Evolutionary conservation across 1,140 invertebrate species (phyloP), one percentile per base, ranked within the genome.

Genomic region (Trialeurodes vaporariorum): DNA sequence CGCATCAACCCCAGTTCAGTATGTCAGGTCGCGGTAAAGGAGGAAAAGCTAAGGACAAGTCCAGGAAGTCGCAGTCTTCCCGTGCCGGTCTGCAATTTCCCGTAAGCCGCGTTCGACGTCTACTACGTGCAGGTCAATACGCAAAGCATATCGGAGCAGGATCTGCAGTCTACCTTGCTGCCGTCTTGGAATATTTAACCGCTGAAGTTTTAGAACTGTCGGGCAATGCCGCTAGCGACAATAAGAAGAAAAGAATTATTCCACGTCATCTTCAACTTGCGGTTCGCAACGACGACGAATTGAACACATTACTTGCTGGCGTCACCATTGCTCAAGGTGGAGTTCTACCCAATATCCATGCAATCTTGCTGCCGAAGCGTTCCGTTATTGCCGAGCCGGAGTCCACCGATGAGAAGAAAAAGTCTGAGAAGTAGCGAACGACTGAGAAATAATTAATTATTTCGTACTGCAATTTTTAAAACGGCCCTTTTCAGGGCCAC

Each of bases 171-270:
- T 89, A 87, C 73, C 71, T 88, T 27, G 80, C 86, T 2, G 87
- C 86, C 9, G 81, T 81, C 0, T 73, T 83, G 68, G 82, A 83
- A 71, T 83, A 83, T 73, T 72, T 83, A 23, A 74, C 83, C 70
- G 87, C 87, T 76, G 87, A 91, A 80, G 84, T 91, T 21, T 77
- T 90, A 64, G 88, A 90, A 73, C 83, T 90, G 76, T 87, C 89
- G 25, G 86, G 88, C 9, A 91, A 92, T 72, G 89, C 89, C 21
- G 90, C 91, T 0, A 74, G 78, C 22, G 81, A 86, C 34, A 84
- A 85, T 69, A 83, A 84, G 25, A 80, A 82, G 72, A 81, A 82
- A 1, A 81, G 91, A 67, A 89, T 64, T 25, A 64, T 27, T 25
- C 63, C 63, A 13, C 2, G 63, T 2, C 63, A 64, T 27, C n/a